Evolutionary conservation across 2,888 invertebrate genomes (phyloP).

Genomic region (Vanessa cardui): DNA sequence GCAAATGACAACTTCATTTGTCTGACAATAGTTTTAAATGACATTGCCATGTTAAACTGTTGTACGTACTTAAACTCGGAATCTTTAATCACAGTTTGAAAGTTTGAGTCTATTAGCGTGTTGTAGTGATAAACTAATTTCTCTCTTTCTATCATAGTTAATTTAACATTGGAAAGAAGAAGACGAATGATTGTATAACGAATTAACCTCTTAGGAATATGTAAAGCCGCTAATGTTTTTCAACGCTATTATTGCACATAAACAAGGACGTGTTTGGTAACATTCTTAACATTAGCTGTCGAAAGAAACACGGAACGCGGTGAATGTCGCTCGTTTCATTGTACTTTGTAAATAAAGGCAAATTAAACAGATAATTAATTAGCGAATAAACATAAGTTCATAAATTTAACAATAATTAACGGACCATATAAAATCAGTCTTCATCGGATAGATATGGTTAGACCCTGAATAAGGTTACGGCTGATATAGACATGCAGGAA

Average conservation of each 20-base stretch:
- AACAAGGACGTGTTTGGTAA: neutral
- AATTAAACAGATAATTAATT: neutral
- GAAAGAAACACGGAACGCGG: neutral
- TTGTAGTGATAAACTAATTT: too few species aligned
- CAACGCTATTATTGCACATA: neutral
- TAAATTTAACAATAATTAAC: neutral
- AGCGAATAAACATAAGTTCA: neutral
- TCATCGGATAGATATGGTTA: slow-evolving; percentile 5
- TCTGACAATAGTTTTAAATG: neutral
- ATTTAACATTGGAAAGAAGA: too few species aligned
- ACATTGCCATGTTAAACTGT: neutral
- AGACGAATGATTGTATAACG: too few species aligned
- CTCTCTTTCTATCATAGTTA: too few species aligned
- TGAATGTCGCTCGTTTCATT: neutral
- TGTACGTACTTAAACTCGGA: neutral
- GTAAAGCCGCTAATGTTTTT: too few species aligned
- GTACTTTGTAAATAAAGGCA: neutral
- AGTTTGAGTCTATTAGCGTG: too few species aligned
- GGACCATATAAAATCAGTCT: neutral
- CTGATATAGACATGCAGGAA: slow-evolving; percentile 7
- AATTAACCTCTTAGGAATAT: too few species aligned
- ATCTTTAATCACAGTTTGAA: too few species aligned
- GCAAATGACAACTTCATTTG: neutral
- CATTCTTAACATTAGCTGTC: neutral
- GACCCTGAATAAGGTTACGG: slow-evolving; percentile 3